These are phyloP conservation scores for Pantelozetes paolii DNA, from an alignment of 2,888 invertebrate species.

Conservation along the genomic window DNA sequence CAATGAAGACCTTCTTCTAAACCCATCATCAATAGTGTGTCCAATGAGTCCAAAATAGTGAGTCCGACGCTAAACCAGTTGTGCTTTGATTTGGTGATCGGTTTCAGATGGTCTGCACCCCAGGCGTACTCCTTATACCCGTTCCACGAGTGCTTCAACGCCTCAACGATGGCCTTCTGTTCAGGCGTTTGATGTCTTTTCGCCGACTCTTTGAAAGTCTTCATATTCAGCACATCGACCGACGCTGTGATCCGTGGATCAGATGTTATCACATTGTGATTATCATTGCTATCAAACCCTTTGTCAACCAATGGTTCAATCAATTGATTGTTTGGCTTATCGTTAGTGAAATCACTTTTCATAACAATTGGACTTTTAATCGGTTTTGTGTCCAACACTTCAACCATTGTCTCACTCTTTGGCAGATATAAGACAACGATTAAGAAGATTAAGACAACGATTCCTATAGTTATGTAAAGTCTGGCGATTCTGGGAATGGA, in stretches of 20 bases:
- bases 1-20: conserved; percentile 70
- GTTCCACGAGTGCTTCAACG: conserved; percentile 88
- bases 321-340: neutral
- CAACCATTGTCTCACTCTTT: neutral
- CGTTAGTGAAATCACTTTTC: neutral
- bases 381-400: neutral
- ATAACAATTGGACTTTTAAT: neutral
- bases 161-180: conserved; percentile 78
- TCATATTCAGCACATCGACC: neutral
- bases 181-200: conserved; percentile 59
- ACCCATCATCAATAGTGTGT: conserved; percentile 95
- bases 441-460: neutral
- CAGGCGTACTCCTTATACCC: conserved; percentile 91
- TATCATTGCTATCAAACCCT: neutral
- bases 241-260: neutral
- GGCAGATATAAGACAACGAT: conserved; percentile 11
- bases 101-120: conserved; percentile 94
- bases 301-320: neutral
- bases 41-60: conserved; percentile 91
- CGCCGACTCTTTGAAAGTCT: conserved; percentile 19
- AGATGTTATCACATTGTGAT: neutral
- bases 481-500: conserved; percentile 22
- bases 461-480: conserved; percentile 9
- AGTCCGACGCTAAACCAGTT: conserved; percentile 96
- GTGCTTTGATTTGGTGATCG: conserved; percentile 72